Evolutionary conservation across 2,888 invertebrate genomes (phyloP).

Genomic region (Eupeodes latifasciatus): DNA sequence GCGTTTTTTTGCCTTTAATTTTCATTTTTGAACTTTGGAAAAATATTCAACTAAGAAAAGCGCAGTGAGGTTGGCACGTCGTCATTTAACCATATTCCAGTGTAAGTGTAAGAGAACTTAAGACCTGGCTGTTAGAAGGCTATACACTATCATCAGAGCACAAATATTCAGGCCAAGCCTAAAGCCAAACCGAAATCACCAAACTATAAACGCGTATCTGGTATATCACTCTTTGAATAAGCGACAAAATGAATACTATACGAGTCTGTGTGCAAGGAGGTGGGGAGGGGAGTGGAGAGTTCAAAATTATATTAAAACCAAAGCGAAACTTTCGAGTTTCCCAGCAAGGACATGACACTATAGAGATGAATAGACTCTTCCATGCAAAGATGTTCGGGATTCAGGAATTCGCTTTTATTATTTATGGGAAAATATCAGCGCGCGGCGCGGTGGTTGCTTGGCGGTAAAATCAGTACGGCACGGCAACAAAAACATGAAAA

Average conservation of each 20-base stretch:
- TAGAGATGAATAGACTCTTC: slow-evolving; percentile 69
- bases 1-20: neutral
- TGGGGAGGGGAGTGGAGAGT: no score
- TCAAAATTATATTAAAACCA: slow-evolving; percentile 33
- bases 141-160: slow-evolving; percentile 10
- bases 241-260: slow-evolving; percentile 3
- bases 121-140: slow-evolving; percentile 15
- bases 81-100: slow-evolving; percentile 54
- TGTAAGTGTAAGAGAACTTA: slow-evolving; percentile 27
- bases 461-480: neutral
- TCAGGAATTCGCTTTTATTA: slow-evolving; percentile 68
- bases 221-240: neutral
- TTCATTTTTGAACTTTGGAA: neutral
- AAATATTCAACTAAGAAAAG: slow-evolving; percentile 14
- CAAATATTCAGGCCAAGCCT: neutral
- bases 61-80: slow-evolving; percentile 49
- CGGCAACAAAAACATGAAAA: neutral
- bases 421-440: slow-evolving; percentile 69
- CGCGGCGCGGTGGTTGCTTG: neutral
- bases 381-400: slow-evolving; percentile 65
- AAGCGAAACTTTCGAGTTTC: slow-evolving; percentile 56
- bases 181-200: neutral
- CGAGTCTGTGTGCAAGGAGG: neutral
- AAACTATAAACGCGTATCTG: slow-evolving; percentile 55
- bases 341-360: slow-evolving; percentile 60